Evolutionary conservation across 2,113 vertebrate species (phyloP).

Genomic region (Microtus richardsoni): DNA sequence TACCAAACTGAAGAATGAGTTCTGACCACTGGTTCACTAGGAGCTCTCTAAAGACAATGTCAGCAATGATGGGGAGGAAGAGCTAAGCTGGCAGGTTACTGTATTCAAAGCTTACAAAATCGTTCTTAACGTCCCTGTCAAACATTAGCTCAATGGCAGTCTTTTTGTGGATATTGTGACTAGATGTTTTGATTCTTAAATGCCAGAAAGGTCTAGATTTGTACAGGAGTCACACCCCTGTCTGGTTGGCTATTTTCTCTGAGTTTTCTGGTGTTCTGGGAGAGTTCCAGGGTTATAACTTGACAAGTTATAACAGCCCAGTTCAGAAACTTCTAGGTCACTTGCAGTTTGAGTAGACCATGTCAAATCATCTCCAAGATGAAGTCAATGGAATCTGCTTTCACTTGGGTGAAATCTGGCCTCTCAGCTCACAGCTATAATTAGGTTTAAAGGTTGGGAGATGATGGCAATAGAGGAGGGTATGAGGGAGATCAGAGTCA

Average conservation of each 20-base stretch:
- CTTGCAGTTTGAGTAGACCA: conserved; percentile 92
- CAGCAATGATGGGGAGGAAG: conserved; percentile 93
- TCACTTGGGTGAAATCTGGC: conserved; percentile 58
- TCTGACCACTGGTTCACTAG: conserved; percentile 92
- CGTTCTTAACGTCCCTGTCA: conserved; percentile 92
- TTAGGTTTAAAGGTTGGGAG: background rate
- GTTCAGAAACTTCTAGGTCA: conserved; percentile 92
- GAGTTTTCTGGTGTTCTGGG: conserved; percentile 92
- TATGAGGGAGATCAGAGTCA: background rate
- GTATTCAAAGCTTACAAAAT: conserved; percentile 92
- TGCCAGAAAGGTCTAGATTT: conserved; percentile 94
- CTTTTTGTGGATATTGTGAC: conserved; percentile 92
- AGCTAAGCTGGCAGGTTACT: conserved; percentile 93
- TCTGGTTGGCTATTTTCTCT: conserved; percentile 92
- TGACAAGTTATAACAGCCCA: conserved; percentile 89
- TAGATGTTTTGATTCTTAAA: conserved; percentile 94
- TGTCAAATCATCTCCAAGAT: conserved; percentile 91
- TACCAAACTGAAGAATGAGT: conserved; percentile 93
- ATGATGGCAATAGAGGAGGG: background rate
- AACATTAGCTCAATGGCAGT: conserved; percentile 91
- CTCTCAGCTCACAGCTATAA: conserved; percentile 30
- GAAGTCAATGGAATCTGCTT: conserved; percentile 66
- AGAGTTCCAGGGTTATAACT: conserved; percentile 93
- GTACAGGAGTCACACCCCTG: conserved; percentile 89
- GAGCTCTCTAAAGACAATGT: conserved; percentile 95